Percentiles rank a stretch among this genome's conserved stretches.
Evolutionary conservation across 2,888 invertebrate species (phyloP).

Genomic region (Standfussiana lucernea): DNA sequence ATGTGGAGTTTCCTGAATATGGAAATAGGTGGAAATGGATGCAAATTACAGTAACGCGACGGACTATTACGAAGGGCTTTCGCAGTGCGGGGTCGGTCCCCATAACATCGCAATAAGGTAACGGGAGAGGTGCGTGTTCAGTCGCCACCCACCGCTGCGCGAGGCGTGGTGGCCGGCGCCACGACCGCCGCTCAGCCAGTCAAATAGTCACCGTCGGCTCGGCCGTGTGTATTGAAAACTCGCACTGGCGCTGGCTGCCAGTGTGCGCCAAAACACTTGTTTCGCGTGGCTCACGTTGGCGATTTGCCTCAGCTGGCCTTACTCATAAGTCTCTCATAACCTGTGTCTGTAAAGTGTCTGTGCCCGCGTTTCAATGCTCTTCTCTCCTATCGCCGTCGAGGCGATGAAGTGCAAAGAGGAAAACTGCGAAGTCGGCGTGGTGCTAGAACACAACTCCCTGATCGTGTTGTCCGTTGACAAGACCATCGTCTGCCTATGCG

Average conservation of each 20-base stretch:
- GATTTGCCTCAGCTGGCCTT: slow-evolving; percentile 75
- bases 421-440: slow-evolving; percentile 90
- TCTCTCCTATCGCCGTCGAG: slow-evolving; percentile 89
- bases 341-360: slow-evolving; percentile 81
- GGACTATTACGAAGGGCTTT: slow-evolving; percentile 80
- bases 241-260: slow-evolving; percentile 84
- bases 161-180: slow-evolving; percentile 85
- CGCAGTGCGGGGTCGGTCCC: slow-evolving; percentile 86
- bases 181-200: slow-evolving; percentile 82
- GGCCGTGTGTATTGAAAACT: slow-evolving; percentile 83
- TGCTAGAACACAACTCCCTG: slow-evolving; percentile 89
- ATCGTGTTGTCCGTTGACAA: slow-evolving; percentile 89
- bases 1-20: slow-evolving; percentile 63
- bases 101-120: slow-evolving; percentile 89
- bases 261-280: slow-evolving; percentile 86
- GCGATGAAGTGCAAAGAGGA: slow-evolving; percentile 91
- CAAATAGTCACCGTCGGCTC: slow-evolving; percentile 87
- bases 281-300: slow-evolving; percentile 80
- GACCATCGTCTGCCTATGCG: slow-evolving; percentile 90
- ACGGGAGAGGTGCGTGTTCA: slow-evolving; percentile 89
- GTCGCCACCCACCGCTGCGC: slow-evolving; percentile 88
- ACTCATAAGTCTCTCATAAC: slow-evolving; percentile 67
- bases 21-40: slow-evolving; percentile 70
- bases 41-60: slow-evolving; percentile 75
- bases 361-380: slow-evolving; percentile 88